Base-by-base conservation (phyloP, 2,797 vertebrate genomes). In the Pseudochromis fuscus region DNA sequence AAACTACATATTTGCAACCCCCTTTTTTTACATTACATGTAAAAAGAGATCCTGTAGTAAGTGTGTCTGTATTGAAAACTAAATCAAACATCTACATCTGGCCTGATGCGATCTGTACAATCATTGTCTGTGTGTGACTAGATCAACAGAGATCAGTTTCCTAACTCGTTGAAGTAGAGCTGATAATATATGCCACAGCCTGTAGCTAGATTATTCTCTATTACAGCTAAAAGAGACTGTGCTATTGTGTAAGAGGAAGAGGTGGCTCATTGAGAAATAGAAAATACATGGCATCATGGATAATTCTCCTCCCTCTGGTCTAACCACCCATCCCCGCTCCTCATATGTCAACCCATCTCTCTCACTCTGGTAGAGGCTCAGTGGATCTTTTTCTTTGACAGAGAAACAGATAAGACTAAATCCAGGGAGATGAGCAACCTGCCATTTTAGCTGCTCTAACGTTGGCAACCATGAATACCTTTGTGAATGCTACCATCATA, bases 201-300 rank as follows among this genome's bases (percentile, higher is more conserved):
- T 42, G 5, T 57, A 12, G 67, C 13, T 35, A 53, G 35, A 52
- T 25, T 46, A 2, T 33, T 33, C 31, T 9, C 3, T 33, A 8
- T 12, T 11, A 9, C 31, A 33, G 6, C 31, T 11, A n/a, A n/a
- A 33, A 33, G 4, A 9, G 31, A 1, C 31, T 6, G 31, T 33
- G 31, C 31, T 35, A 73, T 65, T 30, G n/a, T 48, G 1, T 27
- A 5, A 67, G 25, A 38, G 9, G 33, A 30, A 16, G 31, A 60
- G 51, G 12, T 25, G 48, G 33, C 28, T 57, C 23, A 40, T 8
- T 58, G 27, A 55, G 48, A 40, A 40, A 7, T 24, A 21, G 3
- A 66, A 74, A 61, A 75, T 51, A 48, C 51, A 57, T 66, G 45
- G 79, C 61, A 75, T 73, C 66, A 18, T 25, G 33, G 8, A 58